Base-by-base conservation (phyloP, 2,797 vertebrate genomes). In the Phrynocephalus guinanensis region DNA sequence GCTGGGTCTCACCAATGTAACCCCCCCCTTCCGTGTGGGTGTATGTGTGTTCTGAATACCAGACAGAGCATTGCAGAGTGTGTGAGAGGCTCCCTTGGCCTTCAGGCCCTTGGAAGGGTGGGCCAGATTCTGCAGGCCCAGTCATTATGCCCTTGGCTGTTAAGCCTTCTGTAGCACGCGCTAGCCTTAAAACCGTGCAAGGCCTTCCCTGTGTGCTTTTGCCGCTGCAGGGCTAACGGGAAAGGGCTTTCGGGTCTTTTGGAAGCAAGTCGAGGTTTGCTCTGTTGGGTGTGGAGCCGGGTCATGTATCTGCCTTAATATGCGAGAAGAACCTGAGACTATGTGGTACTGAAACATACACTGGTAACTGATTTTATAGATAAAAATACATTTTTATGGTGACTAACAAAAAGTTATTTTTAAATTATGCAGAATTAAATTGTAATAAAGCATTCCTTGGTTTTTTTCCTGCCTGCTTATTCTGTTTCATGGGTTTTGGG, bases 321-420 rank as follows among this genome's bases (percentile, higher is more conserved):
- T 68, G 72, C n/a, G 68, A 75, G 85, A 60, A 86, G 75, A 89
- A 83, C 86, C 86, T 89, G 79, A 72, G 87, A 26, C 91, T 24
- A 91, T 89, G 93, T 94, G 97, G 97, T 98, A 97, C 98, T 97
- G 97, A 96, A 97, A 96, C 96, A 97, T 98, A 98, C 97, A 98
- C 98, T 98, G 98, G 97, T 97, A 97, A 98, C 97, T 98, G 96
- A 98, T 98, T 97, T 97, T 97, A 96, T 97, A 91, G 89, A 91
- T 91, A 92, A 93, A 96, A 97, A 94, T 91, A 97, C 82, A 82
- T 97, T 97, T 98, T 97, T 98, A 97, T 97, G 97, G 96, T 97
- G 96, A 97, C 97, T 98, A 98, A 98, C 96, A 67, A 97, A 67
- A 97, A 96, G 97, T 96, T 91, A 95, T 95, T 97, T 82, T 92